Percentiles rank a stretch among this genome's conserved stretches.
phyloP scores from a whole-genome alignment of 1,140 invertebrate species.

The Cryptotermes secundus region DNA sequence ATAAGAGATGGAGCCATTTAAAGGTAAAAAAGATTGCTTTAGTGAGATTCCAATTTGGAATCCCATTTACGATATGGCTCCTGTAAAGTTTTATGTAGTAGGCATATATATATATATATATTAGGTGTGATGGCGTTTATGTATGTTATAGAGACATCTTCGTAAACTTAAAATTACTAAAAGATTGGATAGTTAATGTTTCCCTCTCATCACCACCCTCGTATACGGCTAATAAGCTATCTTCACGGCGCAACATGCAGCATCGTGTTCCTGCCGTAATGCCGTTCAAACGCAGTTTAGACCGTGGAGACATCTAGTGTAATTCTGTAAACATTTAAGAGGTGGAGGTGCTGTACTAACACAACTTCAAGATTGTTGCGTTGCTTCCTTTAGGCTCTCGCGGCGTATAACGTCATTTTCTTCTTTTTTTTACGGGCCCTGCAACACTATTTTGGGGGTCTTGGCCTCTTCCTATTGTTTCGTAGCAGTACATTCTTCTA shows the following conservation, averaged over 20 bases:
- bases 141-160: background rate
- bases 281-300: background rate
- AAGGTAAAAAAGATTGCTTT: background rate
- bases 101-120: background rate
- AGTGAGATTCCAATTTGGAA: conserved; percentile 1
- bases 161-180: background rate
- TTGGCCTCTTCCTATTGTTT: no score
- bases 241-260: background rate
- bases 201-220: background rate
- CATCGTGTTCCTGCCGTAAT: background rate
- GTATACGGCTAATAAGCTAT: background rate
- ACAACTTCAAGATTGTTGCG: no score
- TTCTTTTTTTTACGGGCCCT: background rate
- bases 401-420: no score
- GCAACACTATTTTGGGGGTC: background rate
- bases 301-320: background rate
- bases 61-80: background rate
- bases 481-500: no score
- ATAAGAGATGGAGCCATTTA: conserved; percentile 6
- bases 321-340: background rate
- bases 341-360: background rate
- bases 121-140: no score
- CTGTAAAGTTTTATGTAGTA: background rate
- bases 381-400: no score
- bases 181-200: background rate